Evolutionary conservation across 2,888 invertebrate genomes (phyloP), one percentile per base, ranked within the genome.

Genomic region (Hoplodrina blanda): DNA sequence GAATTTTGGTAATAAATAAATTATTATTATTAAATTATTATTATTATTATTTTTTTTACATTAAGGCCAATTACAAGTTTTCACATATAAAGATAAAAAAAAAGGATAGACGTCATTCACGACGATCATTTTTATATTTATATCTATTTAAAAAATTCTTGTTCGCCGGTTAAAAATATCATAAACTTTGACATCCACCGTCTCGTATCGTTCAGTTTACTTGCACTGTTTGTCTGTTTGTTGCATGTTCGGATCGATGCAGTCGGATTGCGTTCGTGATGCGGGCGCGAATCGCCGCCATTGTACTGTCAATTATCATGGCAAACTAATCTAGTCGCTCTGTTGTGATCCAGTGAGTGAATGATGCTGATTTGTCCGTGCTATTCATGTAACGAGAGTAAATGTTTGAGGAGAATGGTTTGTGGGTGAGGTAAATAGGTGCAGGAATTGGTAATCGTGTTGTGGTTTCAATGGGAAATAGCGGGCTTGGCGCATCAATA

Each of bases 301-400:
- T 76, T 80, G 82, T 74, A 64, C 80, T 83, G 81, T 80, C 87
- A 81, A 86, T 89, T 88, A 88, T 85, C 83, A 81, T 66, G 55
- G 85, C 82, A 85, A 86, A 86, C 89, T 85, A 87, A 88, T 87
- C 88, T 80, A 70, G 74, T 76, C 55, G 68, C 59, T 41, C 59
- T 55, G 56, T 67, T 77, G 56, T 79, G 53, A 75, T 63, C n/a
- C 61, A 19, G 33, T 54, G 54, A 64, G 65, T 69, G 73, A 69
- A 74, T 77, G 67, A 76, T 46, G 13, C 71, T 75, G 75, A 81
- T 75, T 67, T 66, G 65, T 37, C 37, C 20, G 19, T 52, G 19
- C 46, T 59, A 66, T 61, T 62, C 49, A 41, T 59, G 64, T 30
- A 56, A 15, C n/a, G 30, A 55, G 37, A 8, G 70, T 49, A 54